phyloP scores from a whole-genome alignment of 2,888 invertebrate species.

The Hipparchia sbordonii region DNA sequence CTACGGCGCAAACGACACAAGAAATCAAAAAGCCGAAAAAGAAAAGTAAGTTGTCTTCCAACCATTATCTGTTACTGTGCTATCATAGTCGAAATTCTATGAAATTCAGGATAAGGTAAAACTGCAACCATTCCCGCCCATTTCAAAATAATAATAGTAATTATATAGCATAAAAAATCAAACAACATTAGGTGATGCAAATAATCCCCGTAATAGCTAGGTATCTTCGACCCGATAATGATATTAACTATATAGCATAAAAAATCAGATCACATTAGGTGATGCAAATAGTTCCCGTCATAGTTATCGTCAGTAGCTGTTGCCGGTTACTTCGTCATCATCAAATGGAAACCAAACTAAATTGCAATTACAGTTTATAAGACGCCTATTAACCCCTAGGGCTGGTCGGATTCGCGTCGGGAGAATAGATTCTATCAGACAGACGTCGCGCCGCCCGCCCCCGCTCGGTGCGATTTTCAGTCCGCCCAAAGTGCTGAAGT shows the following conservation, averaged over 20 bases:
- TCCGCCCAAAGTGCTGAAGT: slow-evolving; percentile 17
- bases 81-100: background rate
- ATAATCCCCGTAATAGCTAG: no score
- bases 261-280: no score
- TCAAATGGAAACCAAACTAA: background rate
- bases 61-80: background rate
- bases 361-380: slow-evolving; percentile 4
- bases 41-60: slow-evolving; percentile 54
- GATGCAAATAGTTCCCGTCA: no score
- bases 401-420: slow-evolving; percentile 33
- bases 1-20: slow-evolving; percentile 55
- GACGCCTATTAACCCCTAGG: slow-evolving; percentile 35
- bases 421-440: slow-evolving; percentile 50
- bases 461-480: slow-evolving; percentile 40
- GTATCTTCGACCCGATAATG: no score
- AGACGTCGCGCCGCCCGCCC: slow-evolving; percentile 48
- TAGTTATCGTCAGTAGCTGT: no score
- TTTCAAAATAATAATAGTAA: no score
- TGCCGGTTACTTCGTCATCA: no score
- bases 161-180: no score
- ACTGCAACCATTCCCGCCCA: no score
- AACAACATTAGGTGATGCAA: no score
- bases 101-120: no score
- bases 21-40: slow-evolving; percentile 61
- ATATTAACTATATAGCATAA: no score